Base-by-base conservation (phyloP, 2,888 invertebrate genomes). In the Balanococcus diminutus region DNA sequence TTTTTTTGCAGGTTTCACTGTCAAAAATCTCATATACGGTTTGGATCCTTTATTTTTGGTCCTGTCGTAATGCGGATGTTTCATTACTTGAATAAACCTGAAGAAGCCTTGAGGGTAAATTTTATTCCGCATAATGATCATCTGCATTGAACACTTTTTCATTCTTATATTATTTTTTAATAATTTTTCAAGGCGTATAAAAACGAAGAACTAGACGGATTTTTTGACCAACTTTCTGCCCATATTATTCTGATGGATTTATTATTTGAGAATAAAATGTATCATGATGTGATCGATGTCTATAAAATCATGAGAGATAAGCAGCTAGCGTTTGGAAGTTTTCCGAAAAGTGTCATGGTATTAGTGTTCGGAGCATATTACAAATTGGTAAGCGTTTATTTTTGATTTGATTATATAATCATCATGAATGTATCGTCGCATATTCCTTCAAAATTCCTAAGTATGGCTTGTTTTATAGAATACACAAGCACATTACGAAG, bases 31-130 rank as follows among this genome's bases (percentile, higher is more conserved):
- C 93, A 94, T 87, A 89, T 94, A 86, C 90, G 95, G 87, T 96
- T 96, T 92, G 94, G 95, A n/a, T 94, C 92, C 88, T 96, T 93
- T 90, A 89, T 93, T 5, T 96, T 96, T 92, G 96, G 96, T 0
- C 95, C 96, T 4, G 94, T 96, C 16, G 92, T 94, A 0, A 95
- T 96, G 95, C 91, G 96, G 88, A 92, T 95, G 91, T 94, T 94
- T 87, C 91, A 96, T 89, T 91, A 92, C 88, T 90, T 95, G 51
- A 93, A 95, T 89, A 92, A 94, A 88, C 93, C 94, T 1, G 91
- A 93, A 67, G 90, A 92, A 87, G 96, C 96, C 14, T 89, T 94
- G 16, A 88, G 92, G 89, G 92, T 93, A 82, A 61, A 42, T 22
- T 19, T 75, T 28, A n/a, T 25, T 31, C 0, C 9, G 2, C 16